Base-by-base conservation (phyloP, 2,113 vertebrate genomes). In the Callionymus lyra region DNA sequence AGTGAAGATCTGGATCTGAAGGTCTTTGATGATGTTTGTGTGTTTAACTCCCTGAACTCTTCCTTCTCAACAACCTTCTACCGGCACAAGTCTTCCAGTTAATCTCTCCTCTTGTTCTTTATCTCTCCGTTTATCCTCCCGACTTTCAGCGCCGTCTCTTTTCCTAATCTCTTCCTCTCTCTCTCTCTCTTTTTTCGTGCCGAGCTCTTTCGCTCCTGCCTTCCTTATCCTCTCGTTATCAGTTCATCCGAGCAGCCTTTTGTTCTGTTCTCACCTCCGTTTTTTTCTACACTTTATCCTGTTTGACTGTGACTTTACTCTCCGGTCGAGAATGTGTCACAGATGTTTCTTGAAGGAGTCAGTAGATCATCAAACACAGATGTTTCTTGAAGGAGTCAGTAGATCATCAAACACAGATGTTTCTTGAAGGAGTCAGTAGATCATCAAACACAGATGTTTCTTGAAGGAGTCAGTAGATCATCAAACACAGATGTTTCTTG, bases 221-320 rank as follows among this genome's bases (percentile, higher is more conserved):
- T 53, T 47, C 16, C 14, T 43, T 8, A 19, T 48, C 14, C 21
- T 41, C 34, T 50, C 38, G 51, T 42, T 72, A 46, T 73, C 49
- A 59, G 34, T 47, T 52, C 18, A 46, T 63, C 46, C 31, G 38
- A 57, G 51, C 13, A 47, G 32, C 47, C 47, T 52, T 53, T 21
- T 50, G 34, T 16, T n/a, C 12, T 9, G 32, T 49, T 57, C 41
- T 33, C 37, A 56, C 31, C 14, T 56, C 17, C 45, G 41, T 54
- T 38, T 45, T 59, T 42, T 41, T 47, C 33, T 8, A 34, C 19
- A 19, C 50, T 16, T 61, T 49, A 15, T 21, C 35, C 42, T 41
- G 6, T 6, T 9, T 48, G 32, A 56, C 33, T 54, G 44, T 11
- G n/a, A n/a, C n/a, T 19, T 53, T 53, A 34, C 6, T n/a, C 38